Percentiles rank a stretch among this genome's conserved stretches.
phyloP scores from a whole-genome alignment of 23 tunicate species.

The Botrylloides violaceus region DNA sequence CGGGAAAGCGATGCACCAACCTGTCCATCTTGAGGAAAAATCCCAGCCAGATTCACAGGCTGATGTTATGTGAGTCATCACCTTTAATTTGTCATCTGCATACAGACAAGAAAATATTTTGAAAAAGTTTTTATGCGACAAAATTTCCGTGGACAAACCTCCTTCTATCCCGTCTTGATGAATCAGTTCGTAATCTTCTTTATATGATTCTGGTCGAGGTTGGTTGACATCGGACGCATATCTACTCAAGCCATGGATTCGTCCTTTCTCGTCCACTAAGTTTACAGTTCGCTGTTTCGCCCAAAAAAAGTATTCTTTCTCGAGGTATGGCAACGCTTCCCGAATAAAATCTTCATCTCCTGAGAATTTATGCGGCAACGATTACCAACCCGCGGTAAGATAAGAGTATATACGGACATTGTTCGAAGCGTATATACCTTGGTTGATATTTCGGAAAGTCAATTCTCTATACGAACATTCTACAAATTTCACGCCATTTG shows the following conservation, averaged over 20 bases:
- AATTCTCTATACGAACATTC: too few species aligned
- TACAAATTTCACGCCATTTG: too few species aligned
- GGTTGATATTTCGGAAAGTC: too few species aligned
- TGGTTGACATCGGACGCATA: slow-evolving; percentile 63
- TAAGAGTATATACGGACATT: background rate
- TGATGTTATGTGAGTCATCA: slow-evolving; percentile 67
- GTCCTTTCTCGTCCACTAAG: background rate
- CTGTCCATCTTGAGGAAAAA: slow-evolving; percentile 85
- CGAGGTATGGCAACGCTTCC: slow-evolving; percentile 26
- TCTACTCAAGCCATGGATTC: slow-evolving; percentile 28
- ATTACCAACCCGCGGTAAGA: too few species aligned
- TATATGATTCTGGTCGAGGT: slow-evolving; percentile 83
- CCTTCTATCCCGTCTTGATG: background rate
- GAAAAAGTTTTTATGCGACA: too few species aligned
- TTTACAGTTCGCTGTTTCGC: slow-evolving; percentile 21
- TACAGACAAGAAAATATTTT: too few species aligned
- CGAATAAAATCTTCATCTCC: slow-evolving; percentile 46
- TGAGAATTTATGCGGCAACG: slow-evolving; percentile 14
- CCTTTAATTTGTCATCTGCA: slow-evolving; percentile 2
- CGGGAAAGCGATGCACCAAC: slow-evolving; percentile 9
- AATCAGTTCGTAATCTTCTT: slow-evolving; percentile 51
- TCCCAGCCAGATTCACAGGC: slow-evolving; percentile 97
- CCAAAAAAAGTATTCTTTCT: slow-evolving; percentile 79
- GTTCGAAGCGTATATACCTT: background rate
- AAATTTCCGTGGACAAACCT: background rate